A percentile compares a stretch with the other conserved stretches of the same genome.
phyloP scores from a whole-genome alignment of 2,888 invertebrate genomes.

The Melanotus villosus region DNA sequence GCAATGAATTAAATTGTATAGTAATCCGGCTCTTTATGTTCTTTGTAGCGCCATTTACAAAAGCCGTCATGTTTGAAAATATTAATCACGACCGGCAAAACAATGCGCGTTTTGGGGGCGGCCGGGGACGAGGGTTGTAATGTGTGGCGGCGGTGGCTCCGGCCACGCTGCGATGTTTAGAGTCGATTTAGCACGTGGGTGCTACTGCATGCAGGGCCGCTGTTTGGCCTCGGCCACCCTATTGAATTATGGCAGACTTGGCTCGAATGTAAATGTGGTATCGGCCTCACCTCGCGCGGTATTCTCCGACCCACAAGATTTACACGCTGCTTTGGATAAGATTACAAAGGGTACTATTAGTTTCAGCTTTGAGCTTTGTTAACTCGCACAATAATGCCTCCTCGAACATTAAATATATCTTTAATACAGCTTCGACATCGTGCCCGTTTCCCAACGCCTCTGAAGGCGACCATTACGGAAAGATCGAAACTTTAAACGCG shows the following conservation, averaged over 20 bases:
- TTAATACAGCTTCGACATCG: not conserved
- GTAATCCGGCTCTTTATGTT: conserved; percentile 58
- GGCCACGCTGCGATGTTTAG: conserved; percentile 51
- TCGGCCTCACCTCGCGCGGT: conserved; percentile 44
- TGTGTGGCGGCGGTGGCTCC: conserved; percentile 42
- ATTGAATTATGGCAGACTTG: conserved; percentile 56
- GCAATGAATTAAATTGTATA: conserved; percentile 59
- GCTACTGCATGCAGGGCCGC: conserved; percentile 42
- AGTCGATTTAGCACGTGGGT: conserved; percentile 56
- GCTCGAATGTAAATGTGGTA: conserved; percentile 52
- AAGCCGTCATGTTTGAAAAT: conserved; percentile 59
- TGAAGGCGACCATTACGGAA: not conserved
- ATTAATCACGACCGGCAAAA: conserved; percentile 59
- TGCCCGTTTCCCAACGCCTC: not conserved
- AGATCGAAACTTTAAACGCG: not conserved
- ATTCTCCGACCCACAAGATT: conserved; percentile 52
- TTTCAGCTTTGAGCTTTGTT: conserved; percentile 40
- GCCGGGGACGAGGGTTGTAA: conserved; percentile 28
- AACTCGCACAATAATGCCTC: conserved; percentile 15
- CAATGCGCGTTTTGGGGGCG: conserved; percentile 54
- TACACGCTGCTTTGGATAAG: conserved; percentile 55
- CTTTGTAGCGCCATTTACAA: conserved; percentile 56
- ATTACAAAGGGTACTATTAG: conserved; percentile 54
- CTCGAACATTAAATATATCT: not conserved
- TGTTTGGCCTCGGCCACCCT: conserved; percentile 46